A percentile compares a stretch with the other conserved stretches of the same genome.
Evolutionary conservation across 2,888 invertebrate genomes (phyloP).

Genomic region (Fissipunctia ypsillon): DNA sequence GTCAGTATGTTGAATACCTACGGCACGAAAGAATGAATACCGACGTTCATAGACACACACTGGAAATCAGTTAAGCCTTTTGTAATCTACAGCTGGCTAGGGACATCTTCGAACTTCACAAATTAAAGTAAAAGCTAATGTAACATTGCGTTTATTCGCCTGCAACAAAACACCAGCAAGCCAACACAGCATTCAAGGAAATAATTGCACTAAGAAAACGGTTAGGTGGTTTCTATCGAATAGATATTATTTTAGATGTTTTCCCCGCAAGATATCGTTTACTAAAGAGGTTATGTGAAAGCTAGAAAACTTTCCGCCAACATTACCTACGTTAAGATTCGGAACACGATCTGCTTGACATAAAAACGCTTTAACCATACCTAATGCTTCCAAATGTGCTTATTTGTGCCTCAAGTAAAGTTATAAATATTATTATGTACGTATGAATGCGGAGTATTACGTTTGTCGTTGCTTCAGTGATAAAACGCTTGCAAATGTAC

Average conservation of each 20-base stretch:
- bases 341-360: conserved; percentile 76
- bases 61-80: not conserved
- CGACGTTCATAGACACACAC: no score
- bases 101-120: not conserved
- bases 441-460: conserved; percentile 61
- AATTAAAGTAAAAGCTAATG: no score
- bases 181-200: conserved; percentile 7
- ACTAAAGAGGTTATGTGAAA: conserved; percentile 71
- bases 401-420: conserved; percentile 72
- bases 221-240: conserved; percentile 51
- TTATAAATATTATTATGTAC: conserved; percentile 66
- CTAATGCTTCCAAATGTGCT: conserved; percentile 77
- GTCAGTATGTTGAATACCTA: not conserved
- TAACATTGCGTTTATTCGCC: not conserved
- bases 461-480: conserved; percentile 44
- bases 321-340: conserved; percentile 75
- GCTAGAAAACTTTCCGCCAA: conserved; percentile 75
- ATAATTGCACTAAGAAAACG: conserved; percentile 31
- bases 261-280: conserved; percentile 68
- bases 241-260: conserved; percentile 74
- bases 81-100: not conserved
- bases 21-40: not conserved
- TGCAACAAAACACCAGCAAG: not conserved
- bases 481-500: conserved; percentile 47
- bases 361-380: conserved; percentile 77